Evolutionary conservation across 2,888 invertebrate genomes (phyloP).

Genomic region (Mantis religiosa): DNA sequence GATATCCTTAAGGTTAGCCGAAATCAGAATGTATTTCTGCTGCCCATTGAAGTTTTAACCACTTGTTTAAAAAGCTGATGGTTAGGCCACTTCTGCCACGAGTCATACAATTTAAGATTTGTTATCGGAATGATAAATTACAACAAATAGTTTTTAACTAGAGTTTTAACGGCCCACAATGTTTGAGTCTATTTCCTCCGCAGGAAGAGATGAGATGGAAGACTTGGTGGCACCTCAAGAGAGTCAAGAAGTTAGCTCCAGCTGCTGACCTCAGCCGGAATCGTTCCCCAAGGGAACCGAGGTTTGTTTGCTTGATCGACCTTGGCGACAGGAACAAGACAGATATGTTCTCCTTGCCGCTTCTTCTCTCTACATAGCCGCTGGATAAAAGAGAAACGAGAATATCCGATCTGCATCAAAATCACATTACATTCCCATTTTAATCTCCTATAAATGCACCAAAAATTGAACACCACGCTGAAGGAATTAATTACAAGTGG

Average conservation of each 20-base stretch:
- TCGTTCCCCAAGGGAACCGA: background rate
- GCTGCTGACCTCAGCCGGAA: background rate
- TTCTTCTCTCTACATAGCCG: background rate
- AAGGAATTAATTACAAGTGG: too few relatives aligned
- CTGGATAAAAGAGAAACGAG: background rate
- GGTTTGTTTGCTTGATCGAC: background rate
- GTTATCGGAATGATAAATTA: too few relatives aligned
- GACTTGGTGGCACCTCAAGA: background rate
- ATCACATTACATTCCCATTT: background rate
- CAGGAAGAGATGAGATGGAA: background rate
- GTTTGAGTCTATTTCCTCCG: too few relatives aligned
- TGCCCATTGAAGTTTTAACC: too few relatives aligned
- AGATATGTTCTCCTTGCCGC: background rate
- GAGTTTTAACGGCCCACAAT: background rate
- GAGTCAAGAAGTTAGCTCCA: background rate
- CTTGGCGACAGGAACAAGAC: background rate
- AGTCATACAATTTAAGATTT: too few relatives aligned
- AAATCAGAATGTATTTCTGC: too few relatives aligned
- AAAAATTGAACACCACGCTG: too few relatives aligned
- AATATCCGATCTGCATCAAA: background rate
- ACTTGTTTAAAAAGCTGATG: too few relatives aligned
- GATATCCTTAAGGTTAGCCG: too few relatives aligned
- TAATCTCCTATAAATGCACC: too few relatives aligned
- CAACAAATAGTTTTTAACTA: too few relatives aligned
- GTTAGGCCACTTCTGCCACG: too few relatives aligned